Evolutionary conservation across 1,140 invertebrate species (phyloP), one percentile per base, ranked within the genome.

Genomic region (Drosophila dunni): DNA sequence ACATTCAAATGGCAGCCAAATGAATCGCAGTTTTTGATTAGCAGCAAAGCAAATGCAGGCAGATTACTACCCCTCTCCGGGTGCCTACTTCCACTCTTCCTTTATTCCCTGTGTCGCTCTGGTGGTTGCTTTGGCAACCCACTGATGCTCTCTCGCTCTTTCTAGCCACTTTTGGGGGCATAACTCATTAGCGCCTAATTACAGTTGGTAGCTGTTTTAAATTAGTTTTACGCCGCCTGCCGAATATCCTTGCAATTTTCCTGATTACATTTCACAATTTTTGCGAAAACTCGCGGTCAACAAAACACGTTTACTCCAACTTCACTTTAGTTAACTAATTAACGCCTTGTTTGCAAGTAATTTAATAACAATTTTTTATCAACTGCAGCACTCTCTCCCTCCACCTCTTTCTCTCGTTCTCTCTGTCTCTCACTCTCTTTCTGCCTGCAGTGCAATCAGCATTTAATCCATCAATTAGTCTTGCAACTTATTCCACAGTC

Each of bases 1-100:
- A 17, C 54, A 50, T 68, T 68, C n/a, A 68, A 54, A 54, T 29
- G 34, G 53, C 33, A 58, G 33, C 20, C 65, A 63, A 66, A 86
- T 83, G 79, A 88, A 88, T 89, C 79, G 80, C 83, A 79, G 73
- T 89, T 88, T 86, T 89, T 88, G 83, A 88, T 88, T 89, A 88
- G 80, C 79, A 76, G 62, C 78, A 70, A 66, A 70, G 76, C 67
- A 71, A 6, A 29, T 48, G 46, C 46, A 48, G 15, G 46, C 17
- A 48, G 46, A 29, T 29, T 29, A 6, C 24, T 29, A 29, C 1
- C 24, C 24, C 24, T 29, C 24, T 29, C 24, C 24, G 3, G 24
- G 4, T 29, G 1, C 3, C 2, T 6, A 20, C 24, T 29, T 4
- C 24, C 24, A 0, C 24, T 29, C 33, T 9, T 11, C 3, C 50